Base-by-base conservation (phyloP, 2,797 vertebrate genomes). In the Sebastes taczanowskii region DNA sequence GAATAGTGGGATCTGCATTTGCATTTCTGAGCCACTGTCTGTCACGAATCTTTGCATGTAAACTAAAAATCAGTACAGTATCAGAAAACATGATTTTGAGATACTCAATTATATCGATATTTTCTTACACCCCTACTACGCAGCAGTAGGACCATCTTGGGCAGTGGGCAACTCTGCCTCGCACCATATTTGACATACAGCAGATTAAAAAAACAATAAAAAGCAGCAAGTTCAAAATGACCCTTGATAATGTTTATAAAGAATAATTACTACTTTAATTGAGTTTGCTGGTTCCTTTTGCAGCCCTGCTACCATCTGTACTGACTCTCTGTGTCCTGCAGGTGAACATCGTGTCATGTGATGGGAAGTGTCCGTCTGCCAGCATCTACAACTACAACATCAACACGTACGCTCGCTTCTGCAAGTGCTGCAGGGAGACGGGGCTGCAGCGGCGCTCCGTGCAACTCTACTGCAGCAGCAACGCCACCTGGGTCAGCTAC, bases 371-470 rank as follows among this genome's bases (percentile, higher is more conserved):
- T 85, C 99, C 99, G 0, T 99, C 98, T 0, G 99, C 99, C 86
- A 99, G 98, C 92, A 99, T 99, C 92, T 99, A 99, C 94, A 99
- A 99, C 95, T 99, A 99, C 95, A 99, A 99, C 94, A 97, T 99
- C 92, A 99, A 99, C 93, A 97, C 97, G 0, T 99, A 99, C 0
- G 97, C 98, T 22, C 96, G 98, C 69, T 99, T 99, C 94, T 99
- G 99, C 90, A 99, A 99, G 92, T 99, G 99, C 94, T 99, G 99
- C 94, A 92, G 97, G 2, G 98, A 99, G 93, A 96, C 97, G 2
- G 97, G 97, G 3, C 95, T 99, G 42, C 98, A 99, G 92, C 95
- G 96, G 1, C 97, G 98, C 83, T 95, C 95, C 0, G 97, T 99
- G 87, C 98, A 97, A 83, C 94, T 99, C 68, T 99, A 97, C 89